Base-by-base conservation (phyloP, 2,113 vertebrate genomes). In the Paracanthobrama guichenoti region DNA sequence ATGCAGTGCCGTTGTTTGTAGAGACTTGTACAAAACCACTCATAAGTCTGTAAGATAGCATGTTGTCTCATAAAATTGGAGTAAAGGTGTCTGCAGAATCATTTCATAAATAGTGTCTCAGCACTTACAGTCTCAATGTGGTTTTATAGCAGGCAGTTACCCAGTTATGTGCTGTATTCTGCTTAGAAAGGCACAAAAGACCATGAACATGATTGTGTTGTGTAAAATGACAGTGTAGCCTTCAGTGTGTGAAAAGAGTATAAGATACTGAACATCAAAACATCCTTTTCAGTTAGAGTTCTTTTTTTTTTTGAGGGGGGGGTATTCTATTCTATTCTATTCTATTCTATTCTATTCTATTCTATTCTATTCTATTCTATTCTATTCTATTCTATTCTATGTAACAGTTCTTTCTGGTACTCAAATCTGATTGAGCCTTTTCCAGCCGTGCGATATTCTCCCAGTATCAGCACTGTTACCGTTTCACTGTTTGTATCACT, bases 51-150 rank as follows among this genome's bases (percentile, higher is more conserved):
- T 92, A 90, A 92, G 90, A 90, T 87, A 87, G 79, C 83, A 88
- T 89, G 89, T 88, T 80, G 88, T 72, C 88, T 88, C 88, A 90
- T 91, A 91, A 91, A 93, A 83, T 84, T 87, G 50, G 81, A 87
- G 87, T 91, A 91, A 88, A 87, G 79, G 71, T 89, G 87, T 77
- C 50, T 80, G 82, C 89, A 85, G 87, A 81, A 86, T 84, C 88
- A 88, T 90, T 86, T 80, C 50, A 86, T 73, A 79, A 69, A 35
- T 57, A 35, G 50, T 79, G 75, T 71, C 14, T 80, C 78, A 72
- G 66, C 78, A 66, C 14, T 57, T 39, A 59, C 59, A 42, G 50
- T 57, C 57, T 66, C 22, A 53, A 53, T 14, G 11, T 35, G 60
- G 10, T 80, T 72, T 85, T 71, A 79, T 85, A 62, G 39, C 66